Percentiles rank a stretch among this genome's conserved stretches.
Evolutionary conservation across 2,888 invertebrate genomes (phyloP).

Genomic region (Labia minor): DNA sequence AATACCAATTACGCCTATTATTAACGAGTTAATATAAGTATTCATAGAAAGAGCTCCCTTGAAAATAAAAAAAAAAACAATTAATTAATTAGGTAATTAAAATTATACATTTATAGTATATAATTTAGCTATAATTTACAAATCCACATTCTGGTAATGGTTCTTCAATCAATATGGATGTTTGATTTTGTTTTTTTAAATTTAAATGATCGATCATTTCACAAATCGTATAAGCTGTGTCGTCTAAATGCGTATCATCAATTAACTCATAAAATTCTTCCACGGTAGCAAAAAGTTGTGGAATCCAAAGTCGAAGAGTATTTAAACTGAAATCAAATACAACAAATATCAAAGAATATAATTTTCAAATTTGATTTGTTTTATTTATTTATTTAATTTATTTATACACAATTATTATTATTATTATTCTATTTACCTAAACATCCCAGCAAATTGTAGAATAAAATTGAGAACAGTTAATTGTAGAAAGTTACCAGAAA

Average conservation of each 20-base stretch:
- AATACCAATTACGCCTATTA: conserved; percentile 51
- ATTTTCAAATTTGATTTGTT: too few species aligned
- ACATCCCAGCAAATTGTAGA: neutral
- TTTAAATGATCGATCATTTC: conserved; percentile 23
- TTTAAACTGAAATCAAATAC: conserved; percentile 37
- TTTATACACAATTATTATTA: neutral
- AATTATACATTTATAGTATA: neutral
- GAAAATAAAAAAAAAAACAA: conserved; percentile 24
- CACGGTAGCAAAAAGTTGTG: conserved; percentile 61
- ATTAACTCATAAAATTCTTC: conserved; percentile 23
- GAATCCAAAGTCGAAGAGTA: conserved; percentile 74
- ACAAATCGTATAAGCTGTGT: conserved; percentile 24
- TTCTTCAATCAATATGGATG: too few species aligned
- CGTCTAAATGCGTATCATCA: neutral
- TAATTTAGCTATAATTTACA: neutral
- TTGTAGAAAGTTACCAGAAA: neutral
- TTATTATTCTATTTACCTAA: neutral
- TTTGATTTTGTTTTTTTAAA: too few species aligned
- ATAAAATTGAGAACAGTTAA: neutral
- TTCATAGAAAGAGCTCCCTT: conserved; percentile 41
- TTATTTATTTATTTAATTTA: neutral
- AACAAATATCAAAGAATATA: too few species aligned
- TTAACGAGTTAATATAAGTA: conserved; percentile 58
- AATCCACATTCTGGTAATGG: neutral
- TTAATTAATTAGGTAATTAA: neutral